Evolutionary conservation across 2,797 vertebrate species (phyloP).

Genomic region (Acipenser transmontanus): DNA sequence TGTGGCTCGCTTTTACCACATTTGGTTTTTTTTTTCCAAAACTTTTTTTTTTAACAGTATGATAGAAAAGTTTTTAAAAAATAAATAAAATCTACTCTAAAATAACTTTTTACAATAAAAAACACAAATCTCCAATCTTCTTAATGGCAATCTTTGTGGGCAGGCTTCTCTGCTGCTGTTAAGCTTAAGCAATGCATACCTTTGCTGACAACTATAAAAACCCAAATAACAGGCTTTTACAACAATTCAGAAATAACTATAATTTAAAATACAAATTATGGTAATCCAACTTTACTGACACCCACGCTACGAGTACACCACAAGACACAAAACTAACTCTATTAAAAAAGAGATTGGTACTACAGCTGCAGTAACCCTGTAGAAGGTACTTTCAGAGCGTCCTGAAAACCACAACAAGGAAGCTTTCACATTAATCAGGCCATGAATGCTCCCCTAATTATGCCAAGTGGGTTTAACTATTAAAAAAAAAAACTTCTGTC

Average conservation of each 20-base stretch:
- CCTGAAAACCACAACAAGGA: slow-evolving; percentile 17
- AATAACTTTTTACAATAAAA: too few relatives aligned
- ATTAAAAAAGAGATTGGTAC: slow-evolving; percentile 26
- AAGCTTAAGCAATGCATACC: slow-evolving; percentile 24
- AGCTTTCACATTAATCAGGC: slow-evolving; percentile 3
- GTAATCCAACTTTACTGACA: slow-evolving; percentile 39
- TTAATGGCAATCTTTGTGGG: not conserved
- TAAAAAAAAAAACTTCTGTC: too few relatives aligned
- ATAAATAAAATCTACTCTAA: too few relatives aligned
- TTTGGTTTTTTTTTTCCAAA: too few relatives aligned
- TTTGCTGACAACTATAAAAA: slow-evolving; percentile 34
- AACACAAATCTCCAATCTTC: not conserved
- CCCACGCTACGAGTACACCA: slow-evolving; percentile 23
- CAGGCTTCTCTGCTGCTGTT: too few relatives aligned
- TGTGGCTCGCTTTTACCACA: too few relatives aligned
- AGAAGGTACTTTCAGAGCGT: slow-evolving; percentile 12
- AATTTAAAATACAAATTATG: slow-evolving; percentile 43
- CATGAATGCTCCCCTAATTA: slow-evolving; percentile 8
- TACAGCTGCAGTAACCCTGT: slow-evolving; percentile 19
- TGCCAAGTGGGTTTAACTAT: too few relatives aligned
- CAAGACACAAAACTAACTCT: slow-evolving; percentile 42
- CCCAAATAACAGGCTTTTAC: slow-evolving; percentile 26
- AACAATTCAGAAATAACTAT: slow-evolving; percentile 35
- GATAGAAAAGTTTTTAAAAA: too few relatives aligned
- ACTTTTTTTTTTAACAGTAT: too few relatives aligned